These are phyloP conservation scores for Chaetodon trifasciatus DNA, from an alignment of 2,797 vertebrate genomes.

Conservation along the genomic window DNA sequence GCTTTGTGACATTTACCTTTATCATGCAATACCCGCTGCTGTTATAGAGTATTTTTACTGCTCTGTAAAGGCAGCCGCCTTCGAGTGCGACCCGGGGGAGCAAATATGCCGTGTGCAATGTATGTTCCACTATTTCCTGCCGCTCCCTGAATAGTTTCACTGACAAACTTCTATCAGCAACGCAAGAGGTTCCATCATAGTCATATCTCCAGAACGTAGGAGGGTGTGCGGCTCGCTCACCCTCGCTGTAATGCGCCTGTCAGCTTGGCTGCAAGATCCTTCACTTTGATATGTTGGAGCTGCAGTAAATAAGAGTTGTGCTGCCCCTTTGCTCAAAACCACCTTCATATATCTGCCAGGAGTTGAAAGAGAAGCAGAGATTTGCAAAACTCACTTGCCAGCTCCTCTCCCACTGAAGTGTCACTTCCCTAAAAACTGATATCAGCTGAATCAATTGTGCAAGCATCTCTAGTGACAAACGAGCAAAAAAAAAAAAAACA, in stretches of 20 bases:
- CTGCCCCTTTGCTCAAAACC: neutral
- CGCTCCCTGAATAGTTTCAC: conserved; percentile 2
- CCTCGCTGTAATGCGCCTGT: neutral
- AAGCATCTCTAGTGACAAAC: neutral
- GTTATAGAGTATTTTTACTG: conserved; percentile 34
- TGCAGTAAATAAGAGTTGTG: conserved; percentile 10
- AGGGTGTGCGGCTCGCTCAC: conserved; percentile 7
- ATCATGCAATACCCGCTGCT: conserved; percentile 16
- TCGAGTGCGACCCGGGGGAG: neutral
- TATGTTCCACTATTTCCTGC: conserved; percentile 6
- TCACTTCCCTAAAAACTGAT: neutral
- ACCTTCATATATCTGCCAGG: conserved; percentile 41
- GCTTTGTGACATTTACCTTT: conserved; percentile 29
- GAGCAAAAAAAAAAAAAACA: neutral
- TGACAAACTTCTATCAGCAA: conserved; percentile 7
- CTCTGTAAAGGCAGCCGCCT: conserved; percentile 28
- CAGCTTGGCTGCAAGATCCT: conserved; percentile 14
- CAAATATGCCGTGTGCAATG: neutral
- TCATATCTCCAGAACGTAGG: neutral
- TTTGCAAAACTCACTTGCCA: neutral
- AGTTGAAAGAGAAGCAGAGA: conserved; percentile 2
- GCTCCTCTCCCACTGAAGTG: neutral
- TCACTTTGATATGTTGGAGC: conserved; percentile 19
- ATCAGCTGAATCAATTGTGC: neutral
- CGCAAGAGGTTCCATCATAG: neutral